Evolutionary conservation across 2,888 invertebrate genomes (phyloP), one percentile per base, ranked within the genome.

Genomic region (Drosophila anomelani): DNA sequence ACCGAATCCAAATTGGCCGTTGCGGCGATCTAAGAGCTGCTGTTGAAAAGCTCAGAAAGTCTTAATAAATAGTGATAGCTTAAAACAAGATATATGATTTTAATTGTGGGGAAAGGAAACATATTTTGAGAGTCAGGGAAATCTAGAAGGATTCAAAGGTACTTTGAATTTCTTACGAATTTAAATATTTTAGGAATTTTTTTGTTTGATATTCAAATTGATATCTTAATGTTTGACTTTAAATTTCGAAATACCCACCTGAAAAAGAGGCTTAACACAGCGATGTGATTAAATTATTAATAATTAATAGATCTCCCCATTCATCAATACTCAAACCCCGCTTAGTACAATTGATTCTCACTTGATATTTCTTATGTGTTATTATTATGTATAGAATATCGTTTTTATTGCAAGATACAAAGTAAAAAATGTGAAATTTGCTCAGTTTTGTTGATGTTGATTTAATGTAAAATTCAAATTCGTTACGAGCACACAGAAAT

Each of bases 401-500:
- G 47, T 75, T 86, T 60, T 86, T 82, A 80, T 89, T 89, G 79
- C 81, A 87, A 86, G 83, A 74, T 89, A 89, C 89, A 86, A 87
- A 86, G 83, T 86, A 86, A 83, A 76, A 81, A 86, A 77, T 89
- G 81, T 80, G 79, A 85, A 89, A 85, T 72, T 82, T 76, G 85
- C 82, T 89, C 82, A 78, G 85, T 80, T 77, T 80, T 74, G 77
- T 71, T 77, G 61, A 57, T 66, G 56, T 58, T 71, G 54, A 51
- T 82, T 88, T 86, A 88, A 82, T 81, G 76, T 85, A 75, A 88
- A 79, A 72, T 76, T 76, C 59, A 72, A 86, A 80, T 83, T 84
- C 80, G 76, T 81, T 88, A 88, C 87, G 84, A 85, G 89, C 84
- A 85, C 84, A 85, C 85, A 89, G 85, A 85, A 87, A 81, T 74